These are phyloP conservation scores for Corapipo altera DNA, from an alignment of 2,113 vertebrate genomes.

Conservation along the genomic window DNA sequence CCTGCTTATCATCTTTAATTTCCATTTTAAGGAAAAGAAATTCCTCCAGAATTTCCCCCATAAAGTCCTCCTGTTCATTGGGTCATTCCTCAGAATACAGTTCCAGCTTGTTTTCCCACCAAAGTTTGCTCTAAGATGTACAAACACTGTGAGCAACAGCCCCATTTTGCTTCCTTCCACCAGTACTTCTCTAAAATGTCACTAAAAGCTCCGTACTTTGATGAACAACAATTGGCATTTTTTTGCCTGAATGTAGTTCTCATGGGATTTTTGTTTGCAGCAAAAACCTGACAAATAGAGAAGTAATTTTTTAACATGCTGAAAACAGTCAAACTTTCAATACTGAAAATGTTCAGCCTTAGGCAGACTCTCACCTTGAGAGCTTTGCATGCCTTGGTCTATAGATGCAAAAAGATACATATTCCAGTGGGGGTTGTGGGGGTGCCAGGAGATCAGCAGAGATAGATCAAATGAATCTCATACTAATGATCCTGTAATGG, in stretches of 20 bases:
- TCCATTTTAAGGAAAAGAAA: background rate
- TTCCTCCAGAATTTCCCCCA: background rate
- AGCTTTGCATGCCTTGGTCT: background rate
- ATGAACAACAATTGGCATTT: background rate
- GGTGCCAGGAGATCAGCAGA: background rate
- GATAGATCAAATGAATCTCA: background rate
- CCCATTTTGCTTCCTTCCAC: background rate
- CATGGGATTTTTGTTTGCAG: background rate
- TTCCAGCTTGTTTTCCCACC: background rate
- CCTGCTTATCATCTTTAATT: background rate
- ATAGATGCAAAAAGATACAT: background rate
- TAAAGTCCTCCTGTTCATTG: background rate
- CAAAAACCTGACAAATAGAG: background rate
- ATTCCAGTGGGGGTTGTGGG: rapidly evolving
- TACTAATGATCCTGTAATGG: background rate
- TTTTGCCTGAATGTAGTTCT: background rate
- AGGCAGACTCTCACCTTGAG: background rate
- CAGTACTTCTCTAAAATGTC: background rate
- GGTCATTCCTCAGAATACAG: background rate
- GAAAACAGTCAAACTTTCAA: background rate
- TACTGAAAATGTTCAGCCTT: background rate
- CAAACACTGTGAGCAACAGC: background rate
- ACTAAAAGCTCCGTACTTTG: background rate
- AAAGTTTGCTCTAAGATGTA: background rate
- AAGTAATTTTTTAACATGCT: background rate